A percentile compares a stretch with the other conserved stretches of the same genome.
These are phyloP conservation scores for Smutsia temminckii DNA, from an alignment of 2,797 vertebrate genomes.

Conservation along the genomic window DNA sequence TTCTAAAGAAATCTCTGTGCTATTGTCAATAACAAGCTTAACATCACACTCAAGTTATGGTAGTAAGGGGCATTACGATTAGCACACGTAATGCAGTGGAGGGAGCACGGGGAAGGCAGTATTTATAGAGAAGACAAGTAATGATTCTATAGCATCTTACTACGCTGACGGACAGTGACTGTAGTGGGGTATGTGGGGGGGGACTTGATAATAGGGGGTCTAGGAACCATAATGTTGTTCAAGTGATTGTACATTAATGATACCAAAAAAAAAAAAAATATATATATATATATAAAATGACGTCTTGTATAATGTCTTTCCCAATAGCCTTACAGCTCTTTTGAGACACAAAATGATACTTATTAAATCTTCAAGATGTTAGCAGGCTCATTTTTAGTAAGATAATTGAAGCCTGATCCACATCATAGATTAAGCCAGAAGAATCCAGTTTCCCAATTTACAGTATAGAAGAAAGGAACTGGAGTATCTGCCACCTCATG, in stretches of 20 bases:
- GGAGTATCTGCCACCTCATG: background rate
- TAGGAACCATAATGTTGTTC: too few species aligned
- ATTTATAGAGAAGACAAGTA: too few species aligned
- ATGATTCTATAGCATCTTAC: too few species aligned
- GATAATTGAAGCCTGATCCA: background rate
- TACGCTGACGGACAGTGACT: too few species aligned
- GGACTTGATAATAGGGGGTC: too few species aligned
- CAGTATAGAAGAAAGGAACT: background rate
- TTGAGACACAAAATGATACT: background rate
- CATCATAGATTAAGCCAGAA: background rate
- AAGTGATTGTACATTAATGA: too few species aligned
- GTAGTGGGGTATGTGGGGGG: too few species aligned
- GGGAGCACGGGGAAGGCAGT: too few species aligned
- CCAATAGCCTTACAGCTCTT: background rate
- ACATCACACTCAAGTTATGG: background rate
- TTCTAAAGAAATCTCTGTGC: conserved; percentile 23
- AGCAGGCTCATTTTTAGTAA: background rate
- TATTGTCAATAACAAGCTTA: conserved; percentile 31
- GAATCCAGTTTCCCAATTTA: background rate
- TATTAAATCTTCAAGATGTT: conserved; percentile 21
- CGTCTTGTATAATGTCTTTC: conserved; percentile 5
- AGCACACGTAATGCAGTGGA: too few species aligned
- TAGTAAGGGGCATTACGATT: background rate
- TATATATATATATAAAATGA: background rate
- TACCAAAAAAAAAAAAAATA: too few species aligned